Base-by-base conservation (phyloP, 2,113 vertebrate species). In the Tringa solitaria region DNA sequence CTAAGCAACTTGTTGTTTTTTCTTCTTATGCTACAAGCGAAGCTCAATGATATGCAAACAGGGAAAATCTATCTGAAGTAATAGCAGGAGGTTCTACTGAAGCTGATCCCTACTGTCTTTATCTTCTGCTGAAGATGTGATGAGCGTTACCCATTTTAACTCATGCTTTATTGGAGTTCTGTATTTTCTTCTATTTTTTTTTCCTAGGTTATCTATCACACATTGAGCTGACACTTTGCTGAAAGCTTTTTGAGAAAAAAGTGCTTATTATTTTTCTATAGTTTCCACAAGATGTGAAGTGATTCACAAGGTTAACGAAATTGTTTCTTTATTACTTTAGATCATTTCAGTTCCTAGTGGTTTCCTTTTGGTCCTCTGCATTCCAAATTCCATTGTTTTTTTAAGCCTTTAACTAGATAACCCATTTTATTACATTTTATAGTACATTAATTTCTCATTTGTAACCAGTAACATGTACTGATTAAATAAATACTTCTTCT, bases 401-500 rank as follows among this genome's bases (percentile, higher is more conserved):
- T 27, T 10, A 51, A 50, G 14, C 27, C 30, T 37, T 91, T 84
- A 63, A 50, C 35, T 69, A 50, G 51, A 26, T 81, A 50, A 12
- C 11, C 9, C 74, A 21, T 28, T 82, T 46, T 64, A 43, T 68
- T 89, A 14, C 12, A 23, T 68, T 78, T 89, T 56, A 43, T 72
- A 90, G 51, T 46, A 43, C 30, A 72, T 87, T 79, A 63, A 68
- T 89, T 91, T 87, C 26, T 64, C 18, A 32, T 68, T 84, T 91
- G 35, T 93, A 79, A 54, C 35, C 14, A 76, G 23, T 50, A 87
- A 59, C 15, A 18, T 67, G 13, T 45, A 37, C 23, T 76, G 76
- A 83, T 94, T 83, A 64, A 80, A 41, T 83, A 64, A 80, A 41
- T 41, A 2, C 4, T 50, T n/a, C 6, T 69, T 54, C 18, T 26